Evolutionary conservation across 2,888 invertebrate genomes (phyloP), one percentile per base, ranked within the genome.

Genomic region (Iphiclides podalirius): DNA sequence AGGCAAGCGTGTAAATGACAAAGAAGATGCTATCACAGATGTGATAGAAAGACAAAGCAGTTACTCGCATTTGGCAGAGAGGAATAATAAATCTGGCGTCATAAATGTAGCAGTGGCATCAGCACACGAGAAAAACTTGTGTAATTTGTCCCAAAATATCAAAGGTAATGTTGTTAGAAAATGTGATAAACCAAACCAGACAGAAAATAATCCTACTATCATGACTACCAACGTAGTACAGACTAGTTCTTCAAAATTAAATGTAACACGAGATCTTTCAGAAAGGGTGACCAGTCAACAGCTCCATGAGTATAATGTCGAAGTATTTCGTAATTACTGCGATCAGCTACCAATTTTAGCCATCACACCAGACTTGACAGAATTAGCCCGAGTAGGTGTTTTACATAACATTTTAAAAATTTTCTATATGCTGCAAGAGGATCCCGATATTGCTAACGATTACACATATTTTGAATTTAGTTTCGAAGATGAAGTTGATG

Each of bases 401-500:
- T 8, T 45, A 17, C 44, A 50, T 13, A 50, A 50, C 11, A 17
- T 45, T 36, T 17, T 45, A 9, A 45, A 50, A 36, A 13, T 50
- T 12, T 45, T 40, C 31, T 50, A 28, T 31, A 50, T 31, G 36
- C 12, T 45, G 9, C 26, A 16, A 40, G 40, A 44, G 34, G 31
- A 50, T 14, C 17, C 45, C 0, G 20, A 44, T 16, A 11, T 45
- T 11, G 45, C 28, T 38, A 45, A 41, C 11, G 44, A 50, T 40
- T 45, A 35, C 8, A 45, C 35, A 2, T 44, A 34, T 14, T 50
- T 50, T 31, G 40, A 50, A 17, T 31, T 45, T 20, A 20, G 35
- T 13, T 45, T 74, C 0, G 65, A 56, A 45, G 17, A 37, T 16
- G 63, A 65, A 54, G 70, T 78, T 26, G 63, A 73, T 4, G 42